Percentiles rank a stretch among this genome's conserved stretches.
Evolutionary conservation across 2,888 invertebrate species (phyloP).

Genomic region (Meliscaeva auricollis): DNA sequence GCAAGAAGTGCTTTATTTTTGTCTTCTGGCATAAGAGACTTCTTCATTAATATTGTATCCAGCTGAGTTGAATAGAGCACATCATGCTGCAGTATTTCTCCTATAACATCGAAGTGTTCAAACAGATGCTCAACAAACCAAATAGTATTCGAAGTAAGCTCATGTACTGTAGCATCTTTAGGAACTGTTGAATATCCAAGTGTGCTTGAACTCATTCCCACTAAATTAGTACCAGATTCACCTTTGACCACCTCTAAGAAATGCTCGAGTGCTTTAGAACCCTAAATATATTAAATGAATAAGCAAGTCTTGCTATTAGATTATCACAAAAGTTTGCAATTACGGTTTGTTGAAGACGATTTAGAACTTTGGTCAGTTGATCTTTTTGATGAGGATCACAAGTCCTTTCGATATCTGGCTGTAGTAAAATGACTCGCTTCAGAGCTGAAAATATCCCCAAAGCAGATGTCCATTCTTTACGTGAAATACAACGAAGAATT

Average conservation of each 20-base stretch:
- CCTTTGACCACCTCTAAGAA: slow-evolving; percentile 94
- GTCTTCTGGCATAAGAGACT: slow-evolving; percentile 84
- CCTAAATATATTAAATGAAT: slow-evolving; percentile 86
- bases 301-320: background rate
- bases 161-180: slow-evolving; percentile 98
- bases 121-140: slow-evolving; percentile 95
- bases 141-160: slow-evolving; percentile 96
- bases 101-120: slow-evolving; percentile 90
- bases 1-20: slow-evolving; percentile 89
- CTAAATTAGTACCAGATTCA: slow-evolving; percentile 91
- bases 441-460: slow-evolving; percentile 93
- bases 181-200: slow-evolving; percentile 85
- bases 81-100: slow-evolving; percentile 87
- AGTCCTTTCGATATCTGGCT: slow-evolving; percentile 92
- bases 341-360: slow-evolving; percentile 90
- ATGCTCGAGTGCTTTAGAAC: slow-evolving; percentile 95
- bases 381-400: slow-evolving; percentile 89
- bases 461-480: slow-evolving; percentile 92
- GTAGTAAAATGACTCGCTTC: slow-evolving; percentile 90
- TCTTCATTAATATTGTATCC: slow-evolving; percentile 85
- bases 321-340: slow-evolving; percentile 53
- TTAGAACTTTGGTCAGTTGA: slow-evolving; percentile 90
- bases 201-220: slow-evolving; percentile 82
- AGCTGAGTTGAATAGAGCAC: slow-evolving; percentile 85
- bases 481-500: slow-evolving; percentile 90